These are phyloP conservation scores for Diachasmimorpha longicaudata DNA, from an alignment of 1,140 invertebrate genomes.

Conservation along the genomic window DNA sequence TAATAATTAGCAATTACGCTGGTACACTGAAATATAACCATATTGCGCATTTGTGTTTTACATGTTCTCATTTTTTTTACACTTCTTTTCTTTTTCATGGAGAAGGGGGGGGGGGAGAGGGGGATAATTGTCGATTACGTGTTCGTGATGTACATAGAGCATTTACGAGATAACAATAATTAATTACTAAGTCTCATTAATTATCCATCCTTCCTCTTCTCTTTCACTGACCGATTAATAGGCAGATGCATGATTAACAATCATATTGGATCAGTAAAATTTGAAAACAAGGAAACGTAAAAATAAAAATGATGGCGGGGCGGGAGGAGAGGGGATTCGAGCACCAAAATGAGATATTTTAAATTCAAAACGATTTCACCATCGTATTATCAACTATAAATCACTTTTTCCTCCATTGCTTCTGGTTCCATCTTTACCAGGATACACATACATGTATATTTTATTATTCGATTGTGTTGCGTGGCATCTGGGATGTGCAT, in stretches of 20 bases:
- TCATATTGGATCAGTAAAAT: constrained; percentile 43
- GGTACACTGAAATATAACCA: constrained; percentile 63
- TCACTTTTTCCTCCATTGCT: background rate
- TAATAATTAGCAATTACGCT: constrained; percentile 54
- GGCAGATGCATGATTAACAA: constrained; percentile 47
- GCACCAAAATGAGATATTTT: constrained; percentile 55
- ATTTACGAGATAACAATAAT: constrained; percentile 54
- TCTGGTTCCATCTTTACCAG: constrained; percentile 19
- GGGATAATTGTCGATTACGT: constrained; percentile 38
- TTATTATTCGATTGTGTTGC: constrained; percentile 31
- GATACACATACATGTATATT: constrained; percentile 14
- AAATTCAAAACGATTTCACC: constrained; percentile 29
- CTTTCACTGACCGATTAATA: constrained; percentile 53
- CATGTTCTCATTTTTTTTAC: constrained; percentile 28
- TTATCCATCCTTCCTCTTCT: constrained; percentile 29
- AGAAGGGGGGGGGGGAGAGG: background rate
- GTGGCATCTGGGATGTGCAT: constrained; percentile 39
- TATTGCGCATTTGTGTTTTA: constrained; percentile 45
- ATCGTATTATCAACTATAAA: background rate
- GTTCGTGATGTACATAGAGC: constrained; percentile 55
- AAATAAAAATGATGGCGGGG: background rate
- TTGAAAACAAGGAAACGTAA: constrained; percentile 53
- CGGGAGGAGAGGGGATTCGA: constrained; percentile 44
- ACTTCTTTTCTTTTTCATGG: background rate
- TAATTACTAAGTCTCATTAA: constrained; percentile 46